Evolutionary conservation across 2,797 vertebrate genomes (phyloP), one percentile per base, ranked within the genome.

Genomic region (Clarias laeviceps): DNA sequence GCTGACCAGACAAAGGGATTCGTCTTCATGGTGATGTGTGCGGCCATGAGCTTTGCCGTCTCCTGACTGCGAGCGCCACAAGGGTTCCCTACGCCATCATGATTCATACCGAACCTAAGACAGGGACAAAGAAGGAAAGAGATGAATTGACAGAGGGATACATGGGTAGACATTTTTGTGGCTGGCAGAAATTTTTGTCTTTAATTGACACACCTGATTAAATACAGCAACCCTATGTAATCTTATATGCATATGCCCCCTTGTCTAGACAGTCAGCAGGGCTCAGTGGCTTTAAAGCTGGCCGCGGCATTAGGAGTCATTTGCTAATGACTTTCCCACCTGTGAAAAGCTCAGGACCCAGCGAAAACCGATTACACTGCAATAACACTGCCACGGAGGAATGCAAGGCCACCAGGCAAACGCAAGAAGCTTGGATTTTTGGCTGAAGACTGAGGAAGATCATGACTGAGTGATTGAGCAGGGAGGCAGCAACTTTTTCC

Each of bases 21-120:
- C 57, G 98, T 99, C 93, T 99, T 99, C 97, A 98, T 98, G 91
- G 98, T 99, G 91, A 99, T 99, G 93, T 99, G 98, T 83, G 98
- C 98, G 0, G 98, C 98, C 98, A 99, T 99, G 88, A 99, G 97
- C 92, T 99, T 99, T 81, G 98, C 98, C 0, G 97, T 98, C 93
- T 99, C 98, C 91, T 98, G 98, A 87, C 96, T 98, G 2, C 96
- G 97, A 12, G 97, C 96, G 74, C 98, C 97, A 0, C 98, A 99
- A 83, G 95, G 93, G 85, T 99, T 99, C 70, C 98, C 98, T 29
- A 99, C 97, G 0, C 98, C 98, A 0, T 99, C 98, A 0, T 99
- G 98, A 91, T 99, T 99, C 98, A 99, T 99, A 88, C 98, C 98
- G 74, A 99, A 99, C 92, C 98, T 99, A 92, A 15, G 0, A 57